Evolutionary conservation across 2,797 vertebrate species (phyloP).

Genomic region (Sphenopsis melanotis): DNA sequence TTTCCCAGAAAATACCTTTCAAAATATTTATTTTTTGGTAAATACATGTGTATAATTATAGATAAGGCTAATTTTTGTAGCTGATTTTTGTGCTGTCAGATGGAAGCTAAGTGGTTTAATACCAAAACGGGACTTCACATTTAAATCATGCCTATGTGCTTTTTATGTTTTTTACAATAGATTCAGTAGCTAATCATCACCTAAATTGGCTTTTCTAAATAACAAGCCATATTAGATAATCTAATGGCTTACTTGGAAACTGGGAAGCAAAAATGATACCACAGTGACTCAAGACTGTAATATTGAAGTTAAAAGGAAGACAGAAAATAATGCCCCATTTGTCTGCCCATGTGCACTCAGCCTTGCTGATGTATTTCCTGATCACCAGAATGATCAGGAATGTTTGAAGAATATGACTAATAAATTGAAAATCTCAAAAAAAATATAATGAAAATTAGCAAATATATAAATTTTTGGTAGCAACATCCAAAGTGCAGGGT

Average conservation of each 20-base stretch:
- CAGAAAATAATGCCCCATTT: neutral
- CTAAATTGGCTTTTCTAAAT: constrained; percentile 10
- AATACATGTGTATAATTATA: neutral
- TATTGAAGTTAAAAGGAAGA: neutral
- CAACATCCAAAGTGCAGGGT: neutral
- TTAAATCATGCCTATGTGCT: constrained; percentile 1
- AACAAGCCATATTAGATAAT: neutral
- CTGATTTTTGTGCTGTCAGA: neutral
- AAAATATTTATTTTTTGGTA: constrained; percentile 25
- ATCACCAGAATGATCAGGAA: neutral
- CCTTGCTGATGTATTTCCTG: neutral
- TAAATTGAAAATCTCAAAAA: neutral
- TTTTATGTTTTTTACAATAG: constrained; percentile 2
- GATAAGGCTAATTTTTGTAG: constrained; percentile 5
- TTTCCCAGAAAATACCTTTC: constrained; percentile 12
- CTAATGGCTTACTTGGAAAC: neutral
- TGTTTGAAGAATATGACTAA: neutral
- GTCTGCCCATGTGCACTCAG: neutral
- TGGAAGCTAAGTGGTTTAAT: neutral
- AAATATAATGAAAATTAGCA: neutral
- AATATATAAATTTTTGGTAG: accelerated
- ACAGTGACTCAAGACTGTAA: neutral
- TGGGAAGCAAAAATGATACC: neutral
- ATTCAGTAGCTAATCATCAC: neutral
- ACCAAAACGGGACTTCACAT: neutral